Conservation (phyloP, 2,888 invertebrate species). For the Mayetiola destructor region DNA sequence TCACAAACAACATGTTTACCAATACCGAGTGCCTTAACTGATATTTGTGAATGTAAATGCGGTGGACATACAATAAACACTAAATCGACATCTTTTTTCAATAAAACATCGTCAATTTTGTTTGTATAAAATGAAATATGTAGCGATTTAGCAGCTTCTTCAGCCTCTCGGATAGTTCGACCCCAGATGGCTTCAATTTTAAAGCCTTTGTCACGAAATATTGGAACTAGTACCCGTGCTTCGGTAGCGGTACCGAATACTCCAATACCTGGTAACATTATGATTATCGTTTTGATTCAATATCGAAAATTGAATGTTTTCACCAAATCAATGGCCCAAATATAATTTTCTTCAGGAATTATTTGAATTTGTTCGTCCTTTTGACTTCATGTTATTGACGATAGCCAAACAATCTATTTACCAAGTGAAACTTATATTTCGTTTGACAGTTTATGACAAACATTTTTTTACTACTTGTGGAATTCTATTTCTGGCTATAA, state of each 20-base stretch:
- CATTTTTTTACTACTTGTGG: no score
- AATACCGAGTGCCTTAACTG: constrained; percentile 89
- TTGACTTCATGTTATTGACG: background rate
- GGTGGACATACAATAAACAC: constrained; percentile 91
- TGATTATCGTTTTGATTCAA: background rate
- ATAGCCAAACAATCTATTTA: background rate
- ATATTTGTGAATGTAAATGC: constrained; percentile 86
- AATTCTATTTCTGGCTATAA: no score
- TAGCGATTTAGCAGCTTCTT: constrained; percentile 61
- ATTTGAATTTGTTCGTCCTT: constrained; percentile 3
- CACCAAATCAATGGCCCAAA: background rate
- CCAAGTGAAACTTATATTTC: background rate
- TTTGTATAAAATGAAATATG: constrained; percentile 78
- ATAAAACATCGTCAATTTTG: constrained; percentile 81
- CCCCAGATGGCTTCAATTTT: constrained; percentile 93
- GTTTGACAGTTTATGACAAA: background rate
- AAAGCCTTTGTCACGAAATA: constrained; percentile 81
- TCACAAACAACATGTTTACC: constrained; percentile 96
- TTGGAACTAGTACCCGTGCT: constrained; percentile 75
- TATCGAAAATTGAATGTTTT: background rate
- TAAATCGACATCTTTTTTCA: constrained; percentile 84
- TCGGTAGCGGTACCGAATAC: constrained; percentile 84
- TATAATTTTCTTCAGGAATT: no score
- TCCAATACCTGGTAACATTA: constrained; percentile 84
- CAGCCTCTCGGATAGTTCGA: constrained; percentile 61